Conservation (phyloP, 2,797 vertebrate genomes). For the Darevskia mixta region DNA sequence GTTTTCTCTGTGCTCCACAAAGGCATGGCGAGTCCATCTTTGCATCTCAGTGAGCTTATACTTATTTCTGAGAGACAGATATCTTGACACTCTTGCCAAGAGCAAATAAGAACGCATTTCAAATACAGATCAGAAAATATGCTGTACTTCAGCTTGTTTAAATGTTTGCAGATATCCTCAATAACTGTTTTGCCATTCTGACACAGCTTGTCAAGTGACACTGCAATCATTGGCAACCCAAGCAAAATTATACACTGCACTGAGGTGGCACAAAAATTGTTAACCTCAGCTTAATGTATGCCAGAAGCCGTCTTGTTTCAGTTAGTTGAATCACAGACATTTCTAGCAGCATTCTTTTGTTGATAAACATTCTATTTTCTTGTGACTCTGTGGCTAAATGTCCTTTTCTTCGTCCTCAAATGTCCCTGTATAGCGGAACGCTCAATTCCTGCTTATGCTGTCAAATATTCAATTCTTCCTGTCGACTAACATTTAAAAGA, state of each 20-base stretch:
- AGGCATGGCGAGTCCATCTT: not conserved
- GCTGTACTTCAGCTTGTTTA: not conserved
- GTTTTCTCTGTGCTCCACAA: conserved; percentile 13
- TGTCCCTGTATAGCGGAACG: not conserved
- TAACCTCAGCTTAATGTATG: conserved; percentile 35
- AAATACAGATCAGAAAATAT: conserved; percentile 8
- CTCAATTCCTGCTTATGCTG: not conserved
- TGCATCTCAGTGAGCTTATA: not conserved
- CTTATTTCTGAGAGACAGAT: conserved; percentile 8
- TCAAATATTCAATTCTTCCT: conserved; percentile 48
- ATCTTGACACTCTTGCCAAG: not conserved
- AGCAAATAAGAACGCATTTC: not conserved
- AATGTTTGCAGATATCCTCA: conserved; percentile 8
- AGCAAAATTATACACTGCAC: not conserved
- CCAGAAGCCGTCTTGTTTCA: conserved; percentile 34
- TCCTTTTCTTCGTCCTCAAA: conserved; percentile 27
- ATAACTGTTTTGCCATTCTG: conserved; percentile 22
- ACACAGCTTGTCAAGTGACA: not conserved
- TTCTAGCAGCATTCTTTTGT: conserved; percentile 34
- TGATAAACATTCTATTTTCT: not conserved
- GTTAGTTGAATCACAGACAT: conserved; percentile 19
- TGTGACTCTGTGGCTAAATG: not conserved
- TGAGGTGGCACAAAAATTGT: conserved; percentile 42
- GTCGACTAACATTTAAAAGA: conserved; percentile 41
- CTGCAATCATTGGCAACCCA: conserved; percentile 15